These are phyloP conservation scores for Mus pahari DNA, from an alignment of 2,113 vertebrate genomes.

Conservation along the genomic window DNA sequence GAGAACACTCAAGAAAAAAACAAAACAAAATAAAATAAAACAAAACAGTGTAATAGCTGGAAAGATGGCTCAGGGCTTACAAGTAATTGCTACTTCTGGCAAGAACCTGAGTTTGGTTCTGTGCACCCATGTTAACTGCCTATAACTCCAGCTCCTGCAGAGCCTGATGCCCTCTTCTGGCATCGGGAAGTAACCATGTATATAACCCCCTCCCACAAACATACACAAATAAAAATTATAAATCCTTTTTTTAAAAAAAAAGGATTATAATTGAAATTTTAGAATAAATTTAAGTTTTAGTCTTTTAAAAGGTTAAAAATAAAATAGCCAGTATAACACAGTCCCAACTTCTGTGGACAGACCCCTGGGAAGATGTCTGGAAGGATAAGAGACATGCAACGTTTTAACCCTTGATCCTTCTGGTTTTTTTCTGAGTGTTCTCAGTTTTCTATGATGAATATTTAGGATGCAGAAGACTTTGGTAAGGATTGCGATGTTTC, in stretches of 20 bases:
- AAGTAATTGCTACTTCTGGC: neutral
- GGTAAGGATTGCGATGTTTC: neutral
- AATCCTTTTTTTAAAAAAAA: no score
- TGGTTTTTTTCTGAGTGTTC: conserved; percentile 35
- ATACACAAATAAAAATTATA: neutral
- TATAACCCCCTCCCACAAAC: neutral
- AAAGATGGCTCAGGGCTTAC: no score
- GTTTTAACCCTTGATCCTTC: neutral
- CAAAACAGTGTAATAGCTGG: neutral
- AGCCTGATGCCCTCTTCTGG: neutral
- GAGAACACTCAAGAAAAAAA: neutral
- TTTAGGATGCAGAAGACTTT: neutral
- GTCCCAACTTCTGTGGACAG: neutral
- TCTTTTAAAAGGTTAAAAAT: neutral
- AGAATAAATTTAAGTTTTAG: neutral
- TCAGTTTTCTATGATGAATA: neutral
- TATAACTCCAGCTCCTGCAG: neutral
- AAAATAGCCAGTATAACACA: neutral
- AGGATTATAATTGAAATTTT: neutral
- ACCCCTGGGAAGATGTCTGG: neutral
- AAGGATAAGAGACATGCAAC: neutral
- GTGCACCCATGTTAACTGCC: neutral
- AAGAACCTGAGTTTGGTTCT: neutral
- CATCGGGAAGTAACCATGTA: neutral
- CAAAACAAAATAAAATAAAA: no score